Conservation (phyloP, 2,888 invertebrate genomes). For the Drosophila mulleri region DNA sequence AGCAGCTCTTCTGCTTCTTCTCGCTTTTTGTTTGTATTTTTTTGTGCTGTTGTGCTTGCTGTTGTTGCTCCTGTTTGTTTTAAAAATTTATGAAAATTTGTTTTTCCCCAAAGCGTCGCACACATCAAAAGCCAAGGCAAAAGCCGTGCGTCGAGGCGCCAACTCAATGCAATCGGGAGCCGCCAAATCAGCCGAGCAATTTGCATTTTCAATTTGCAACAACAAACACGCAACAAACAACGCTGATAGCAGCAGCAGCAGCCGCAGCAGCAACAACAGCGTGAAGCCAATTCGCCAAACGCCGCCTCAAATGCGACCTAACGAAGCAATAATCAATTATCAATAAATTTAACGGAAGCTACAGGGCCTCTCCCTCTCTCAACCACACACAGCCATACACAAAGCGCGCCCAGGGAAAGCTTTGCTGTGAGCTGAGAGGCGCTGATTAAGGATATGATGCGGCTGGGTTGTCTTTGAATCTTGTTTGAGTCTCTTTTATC, state of each 20-base stretch:
- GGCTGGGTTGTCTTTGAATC: slow-evolving; percentile 41
- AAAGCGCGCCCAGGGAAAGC: slow-evolving; percentile 38
- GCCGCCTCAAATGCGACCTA: slow-evolving; percentile 61
- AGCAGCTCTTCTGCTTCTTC: slow-evolving; percentile 27
- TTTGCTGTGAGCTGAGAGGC: slow-evolving; percentile 18
- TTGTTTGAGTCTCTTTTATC: slow-evolving; percentile 69
- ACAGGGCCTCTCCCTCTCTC: background rate
- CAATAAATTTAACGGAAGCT: slow-evolving; percentile 74
- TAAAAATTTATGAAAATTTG: slow-evolving; percentile 81
- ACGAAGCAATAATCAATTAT: slow-evolving; percentile 83
- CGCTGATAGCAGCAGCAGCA: slow-evolving; percentile 14
- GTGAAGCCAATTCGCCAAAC: slow-evolving; percentile 39
- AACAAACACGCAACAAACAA: slow-evolving; percentile 61
- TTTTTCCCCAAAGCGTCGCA: slow-evolving; percentile 67
- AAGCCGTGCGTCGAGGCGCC: slow-evolving; percentile 13
- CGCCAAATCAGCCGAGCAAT: slow-evolving; percentile 70
- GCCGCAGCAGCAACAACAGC: background rate
- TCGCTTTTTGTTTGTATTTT: slow-evolving; percentile 23
- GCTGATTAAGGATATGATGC: slow-evolving; percentile 69
- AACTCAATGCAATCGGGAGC: slow-evolving; percentile 41
- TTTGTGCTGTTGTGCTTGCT: slow-evolving; percentile 2
- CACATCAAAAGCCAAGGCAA: slow-evolving; percentile 49
- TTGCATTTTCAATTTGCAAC: slow-evolving; percentile 82
- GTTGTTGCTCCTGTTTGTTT: slow-evolving; percentile 65
- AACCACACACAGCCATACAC: background rate